Percentiles rank a stretch among this genome's conserved stretches.
These are phyloP conservation scores for Protobothrops mucrosquamatus DNA, from an alignment of 2,113 vertebrate species.

Conservation along the genomic window DNA sequence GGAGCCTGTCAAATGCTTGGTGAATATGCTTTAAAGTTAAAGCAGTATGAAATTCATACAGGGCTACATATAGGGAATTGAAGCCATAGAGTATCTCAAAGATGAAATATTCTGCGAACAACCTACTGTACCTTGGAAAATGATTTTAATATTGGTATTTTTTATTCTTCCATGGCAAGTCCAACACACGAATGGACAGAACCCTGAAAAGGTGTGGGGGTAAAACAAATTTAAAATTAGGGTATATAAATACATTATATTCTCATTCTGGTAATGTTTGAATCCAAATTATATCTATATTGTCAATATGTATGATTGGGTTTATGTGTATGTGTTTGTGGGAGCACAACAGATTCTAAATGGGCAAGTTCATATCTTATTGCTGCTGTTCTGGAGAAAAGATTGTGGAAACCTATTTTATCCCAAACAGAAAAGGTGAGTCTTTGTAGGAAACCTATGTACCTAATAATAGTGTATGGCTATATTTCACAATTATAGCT, in stretches of 20 bases:
- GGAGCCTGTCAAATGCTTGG: constrained; percentile 34
- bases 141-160: constrained; percentile 33
- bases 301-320: neutral
- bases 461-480: neutral
- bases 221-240: neutral
- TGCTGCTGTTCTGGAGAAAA: neutral
- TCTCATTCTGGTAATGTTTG: neutral
- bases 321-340: neutral
- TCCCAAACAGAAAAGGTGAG: neutral
- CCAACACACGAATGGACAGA: constrained; percentile 23
- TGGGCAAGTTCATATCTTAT: neutral
- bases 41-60: neutral
- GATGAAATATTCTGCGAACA: constrained; percentile 16
- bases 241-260: neutral
- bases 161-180: constrained; percentile 24
- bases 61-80: constrained; percentile 34
- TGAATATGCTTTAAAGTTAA: constrained; percentile 33
- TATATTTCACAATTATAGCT: neutral
- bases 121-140: constrained; percentile 51
- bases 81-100: constrained; percentile 40
- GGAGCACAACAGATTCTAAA: neutral
- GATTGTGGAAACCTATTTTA: neutral
- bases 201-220: constrained; percentile 30
- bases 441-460: neutral
- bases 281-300: neutral